Evolutionary conservation across 2,113 vertebrate species (phyloP), one percentile per base, ranked within the genome.

Genomic region (Perognathus longimembris): DNA sequence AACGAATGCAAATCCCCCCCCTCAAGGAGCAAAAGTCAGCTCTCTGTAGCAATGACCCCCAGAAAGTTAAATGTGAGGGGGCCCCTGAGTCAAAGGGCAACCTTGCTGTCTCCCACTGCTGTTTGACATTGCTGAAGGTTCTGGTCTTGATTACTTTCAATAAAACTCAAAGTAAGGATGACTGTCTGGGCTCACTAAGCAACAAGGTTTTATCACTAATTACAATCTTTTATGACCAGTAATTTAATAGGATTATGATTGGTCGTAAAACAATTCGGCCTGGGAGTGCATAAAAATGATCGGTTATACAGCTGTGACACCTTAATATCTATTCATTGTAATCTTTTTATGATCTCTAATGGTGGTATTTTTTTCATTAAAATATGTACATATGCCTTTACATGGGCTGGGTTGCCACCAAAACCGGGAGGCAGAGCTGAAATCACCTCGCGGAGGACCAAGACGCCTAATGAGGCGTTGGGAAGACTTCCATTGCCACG

Each of bases 181-280:
- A 97, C 98, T 98, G 98, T 98, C 97, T 97, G 98, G 98, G 98
- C 98, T 98, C 98, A 98, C 98, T 99, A 98, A 99, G 98, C 98
- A 98, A 98, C 98, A 98, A 98, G 98, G 98, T 98, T 99, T 99
- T 98, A 98, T 98, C 98, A 97, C 98, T 99, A 99, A 99, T 99
- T 98, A 98, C 98, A 98, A 98, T 98, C 98, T 98, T 99, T 99
- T 99, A 99, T 98, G 98, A 98, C 98, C 98, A 97, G 98, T 98
- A 98, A 98, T 99, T 98, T 98, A 98, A 99, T 99, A 98, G 98
- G 97, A 98, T 99, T 99, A 98, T 98, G 98, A 99, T 98, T 98
- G 98, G 98, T 98, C 98, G 98, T 99, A 99, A 99, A 99, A 98
- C 98, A 99, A 98, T 99, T 98, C 98, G 96, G 98, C 98, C 98